Evolutionary conservation across 2,797 vertebrate genomes (phyloP).

Genomic region (Acomys russatus): DNA sequence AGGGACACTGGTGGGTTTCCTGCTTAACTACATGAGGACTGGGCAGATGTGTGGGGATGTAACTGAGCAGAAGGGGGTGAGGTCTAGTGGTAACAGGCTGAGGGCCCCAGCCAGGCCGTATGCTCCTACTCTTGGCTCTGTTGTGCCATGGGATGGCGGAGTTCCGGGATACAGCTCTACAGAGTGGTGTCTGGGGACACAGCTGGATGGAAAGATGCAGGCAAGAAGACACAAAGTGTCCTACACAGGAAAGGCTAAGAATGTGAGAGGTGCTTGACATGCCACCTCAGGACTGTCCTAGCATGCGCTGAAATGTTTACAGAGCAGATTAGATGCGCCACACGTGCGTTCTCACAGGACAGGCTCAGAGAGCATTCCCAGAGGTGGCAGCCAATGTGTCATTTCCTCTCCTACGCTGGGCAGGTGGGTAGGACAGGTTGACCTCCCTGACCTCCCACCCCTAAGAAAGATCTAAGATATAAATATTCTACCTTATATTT

Average conservation of each 20-base stretch:
- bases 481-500: not conserved
- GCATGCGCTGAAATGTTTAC: not conserved
- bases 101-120: not conserved
- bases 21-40: not conserved
- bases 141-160: not conserved
- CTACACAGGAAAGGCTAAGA: not conserved
- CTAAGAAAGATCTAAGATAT: conserved; percentile 29
- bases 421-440: not conserved
- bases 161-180: accelerated
- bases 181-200: not conserved
- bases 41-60: not conserved
- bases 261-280: not conserved
- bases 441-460: not conserved
- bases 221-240: not conserved
- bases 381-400: not conserved
- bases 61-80: not conserved
- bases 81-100: not conserved
- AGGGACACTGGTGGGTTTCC: not conserved
- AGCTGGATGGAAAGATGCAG: not conserved
- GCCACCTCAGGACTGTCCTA: not conserved
- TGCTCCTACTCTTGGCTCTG: not conserved
- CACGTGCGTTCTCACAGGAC: not conserved
- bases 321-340: not conserved
- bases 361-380: not conserved
- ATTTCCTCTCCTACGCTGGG: not conserved